Base-by-base conservation (phyloP, 2,113 vertebrate genomes). In the Panurus biarmicus region DNA sequence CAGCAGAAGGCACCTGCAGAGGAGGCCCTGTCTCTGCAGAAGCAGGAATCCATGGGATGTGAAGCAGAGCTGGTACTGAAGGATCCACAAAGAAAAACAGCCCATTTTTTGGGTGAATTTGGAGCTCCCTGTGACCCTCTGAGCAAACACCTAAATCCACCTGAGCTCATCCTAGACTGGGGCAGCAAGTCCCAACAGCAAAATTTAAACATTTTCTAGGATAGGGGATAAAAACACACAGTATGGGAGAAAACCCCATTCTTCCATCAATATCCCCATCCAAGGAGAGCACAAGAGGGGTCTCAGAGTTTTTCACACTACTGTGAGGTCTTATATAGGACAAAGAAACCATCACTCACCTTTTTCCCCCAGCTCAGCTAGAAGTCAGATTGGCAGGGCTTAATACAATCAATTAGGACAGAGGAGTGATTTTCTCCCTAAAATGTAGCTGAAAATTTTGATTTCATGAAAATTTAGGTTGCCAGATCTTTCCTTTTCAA, bases 401-500 rank as follows among this genome's bases (percentile, higher is more conserved):
- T 11, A 38, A 44, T 21, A 20, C 42, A 47, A 31, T 6, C 22
- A 21, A 4, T 69, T 24, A 29, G 35, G 54, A 6, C 14, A 53
- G 45, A 48, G 20, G 64, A 87, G 20, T 4, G 44, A 31, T 79
- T 81, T 85, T 80, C 51, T 51, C n/a, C 2, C 38, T 22, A 33
- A 89, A 67, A 54, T 18, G 12, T 6, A 45, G 40, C 16, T 88
- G 71, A 74, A 80, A 42, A 26, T 31, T 29, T 61, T 62, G 61
- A 60, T 51, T 94, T 88, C 20, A n/a, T 56, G 38, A 56, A 89
- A 91, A 64, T 9, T 15, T 70, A 33, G 44, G 17, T 75, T 91
- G 48, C 90, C 94, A 73, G 82, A 38, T 78, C 83, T 92, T 92
- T 76, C 73, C 93, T 94, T 94, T 77, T 71, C 60, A 71, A 57